Base-by-base conservation (phyloP, 2,113 vertebrate species). In the Spheniscus mendiculus region DNA sequence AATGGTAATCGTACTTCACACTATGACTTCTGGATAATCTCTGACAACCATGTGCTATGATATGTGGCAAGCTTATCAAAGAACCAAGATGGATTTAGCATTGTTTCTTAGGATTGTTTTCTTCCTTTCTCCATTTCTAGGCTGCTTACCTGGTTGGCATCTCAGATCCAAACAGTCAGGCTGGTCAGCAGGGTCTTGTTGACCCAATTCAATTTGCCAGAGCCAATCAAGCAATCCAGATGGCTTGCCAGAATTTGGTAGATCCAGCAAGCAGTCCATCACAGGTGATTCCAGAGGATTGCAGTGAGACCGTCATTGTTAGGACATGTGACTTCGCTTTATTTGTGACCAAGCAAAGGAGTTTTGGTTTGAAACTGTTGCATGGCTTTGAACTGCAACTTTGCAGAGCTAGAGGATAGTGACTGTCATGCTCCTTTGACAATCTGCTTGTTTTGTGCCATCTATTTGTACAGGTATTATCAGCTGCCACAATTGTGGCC, bases 161-260 rank as follows among this genome's bases (percentile, higher is more conserved):
- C 97, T 99, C 99, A 1, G 99, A 99, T 96, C 99, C 99, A 7
- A 99, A 99, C 93, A 99, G 99, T 95, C 99, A 99, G 94, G 99
- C 99, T 2, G 99, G 99, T 52, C 99, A 99, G 53, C 99, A 99
- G 95, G 99, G 99, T 30, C 98, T 99, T 4, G 99, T 99, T 72
- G 99, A 99, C 94, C 99, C 99, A 15, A 99, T 99, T 97, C 99
- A 99, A 63, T 99, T 99, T 97, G 99, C 99, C 78, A 98, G 99
- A 89, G 99, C 99, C 83, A 99, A 99, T 95, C 99, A 99, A 90
- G 99, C 99, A 2, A 99, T 99, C 98, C 99, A 99, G 97, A 99
- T 99, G 99, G 99, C 99, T 1, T 99, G 99, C 92, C 99, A 99
- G 98, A 99, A 99, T 88, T 96, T 99, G 93, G 99, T 99, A 52